Evolutionary conservation across 2,888 invertebrate species (phyloP).

Genomic region (Blera fallax): DNA sequence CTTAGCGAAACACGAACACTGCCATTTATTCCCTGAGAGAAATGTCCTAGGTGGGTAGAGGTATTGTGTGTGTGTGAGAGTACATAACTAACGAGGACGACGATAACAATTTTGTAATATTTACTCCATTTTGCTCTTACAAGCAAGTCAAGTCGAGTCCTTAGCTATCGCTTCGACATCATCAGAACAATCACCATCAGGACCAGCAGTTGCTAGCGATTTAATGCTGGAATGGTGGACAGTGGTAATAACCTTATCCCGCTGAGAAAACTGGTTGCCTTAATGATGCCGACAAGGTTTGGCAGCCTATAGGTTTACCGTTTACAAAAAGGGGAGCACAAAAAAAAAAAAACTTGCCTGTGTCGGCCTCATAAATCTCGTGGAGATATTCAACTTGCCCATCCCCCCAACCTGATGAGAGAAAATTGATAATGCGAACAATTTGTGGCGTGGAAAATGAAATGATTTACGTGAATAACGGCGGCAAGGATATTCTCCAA

Average conservation of each 20-base stretch:
- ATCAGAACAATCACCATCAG: not conserved
- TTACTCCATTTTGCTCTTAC: slow-evolving; percentile 49
- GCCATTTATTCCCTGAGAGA: slow-evolving; percentile 10
- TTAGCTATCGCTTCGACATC: not conserved
- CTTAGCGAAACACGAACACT: slow-evolving; percentile 61
- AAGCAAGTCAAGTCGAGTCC: slow-evolving; percentile 1
- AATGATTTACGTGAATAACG: slow-evolving; percentile 41
- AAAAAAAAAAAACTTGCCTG: not conserved
- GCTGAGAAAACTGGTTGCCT: slow-evolving; percentile 26
- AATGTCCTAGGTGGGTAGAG: not conserved
- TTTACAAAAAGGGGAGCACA: not conserved
- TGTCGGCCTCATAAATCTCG: not conserved
- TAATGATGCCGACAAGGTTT: slow-evolving; percentile 37
- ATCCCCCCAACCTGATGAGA: not conserved
- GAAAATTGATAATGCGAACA: slow-evolving; percentile 41
- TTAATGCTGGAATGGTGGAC: not conserved
- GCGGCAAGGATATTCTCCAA: not conserved
- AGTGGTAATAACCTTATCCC: slow-evolving; percentile 38
- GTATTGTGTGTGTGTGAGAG: not conserved
- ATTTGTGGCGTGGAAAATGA: slow-evolving; percentile 59
- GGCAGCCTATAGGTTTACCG: not conserved
- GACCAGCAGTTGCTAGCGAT: slow-evolving; percentile 29
- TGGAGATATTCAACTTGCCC: not conserved
- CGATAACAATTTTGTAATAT: slow-evolving; percentile 29
- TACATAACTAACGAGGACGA: not conserved